These are phyloP conservation scores for Tetramorium simillimum DNA, from an alignment of 1,140 invertebrate species.

Conservation along the genomic window DNA sequence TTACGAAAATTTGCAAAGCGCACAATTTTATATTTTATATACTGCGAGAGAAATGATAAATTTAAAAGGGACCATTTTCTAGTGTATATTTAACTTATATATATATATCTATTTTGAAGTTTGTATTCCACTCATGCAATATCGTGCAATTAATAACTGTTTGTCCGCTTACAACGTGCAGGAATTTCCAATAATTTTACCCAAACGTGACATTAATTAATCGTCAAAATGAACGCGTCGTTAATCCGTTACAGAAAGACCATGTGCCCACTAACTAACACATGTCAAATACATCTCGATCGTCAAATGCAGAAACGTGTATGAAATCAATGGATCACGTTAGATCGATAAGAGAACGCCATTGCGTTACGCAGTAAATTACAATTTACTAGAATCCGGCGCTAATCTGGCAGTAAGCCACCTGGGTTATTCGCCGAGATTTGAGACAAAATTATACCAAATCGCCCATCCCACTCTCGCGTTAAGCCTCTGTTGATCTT, in stretches of 20 bases:
- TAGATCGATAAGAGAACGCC: slow-evolving; percentile 37
- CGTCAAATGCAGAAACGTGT: slow-evolving; percentile 28
- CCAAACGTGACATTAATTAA: slow-evolving; percentile 53
- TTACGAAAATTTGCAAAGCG: not conserved
- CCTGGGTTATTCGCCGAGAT: slow-evolving; percentile 53
- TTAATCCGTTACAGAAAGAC: slow-evolving; percentile 39
- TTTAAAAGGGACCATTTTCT: not conserved
- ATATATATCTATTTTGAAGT: slow-evolving; percentile 4
- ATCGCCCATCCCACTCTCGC: not conserved
- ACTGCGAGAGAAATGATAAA: not conserved
- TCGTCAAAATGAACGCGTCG: slow-evolving; percentile 45
- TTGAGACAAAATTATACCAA: slow-evolving; percentile 38
- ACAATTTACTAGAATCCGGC: slow-evolving; percentile 55
- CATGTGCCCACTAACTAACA: not conserved
- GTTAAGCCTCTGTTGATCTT: slow-evolving; percentile 62
- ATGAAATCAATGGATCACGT: slow-evolving; percentile 50
- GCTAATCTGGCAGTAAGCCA: slow-evolving; percentile 69
- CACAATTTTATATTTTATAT: slow-evolving; percentile 9
- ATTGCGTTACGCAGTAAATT: slow-evolving; percentile 66
- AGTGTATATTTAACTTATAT: no score
- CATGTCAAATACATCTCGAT: slow-evolving; percentile 49
- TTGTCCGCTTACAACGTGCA: not conserved
- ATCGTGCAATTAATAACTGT: slow-evolving; percentile 43
- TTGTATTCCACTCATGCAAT: not conserved
- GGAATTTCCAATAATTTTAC: slow-evolving; percentile 42